These are phyloP conservation scores for cat (Felis catus) DNA, from an alignment of 2,113 vertebrate genomes.

Conservation along the genomic window F.catus_Fca126_mat1.0 CM031420.1:136081001-136081500, in stretches of 20 bases:
- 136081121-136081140: not conserved
- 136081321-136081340: not conserved
- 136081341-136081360: not conserved
- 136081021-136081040: not conserved
- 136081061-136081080: not conserved
- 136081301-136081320: not conserved
- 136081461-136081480: slow-evolving; percentile 10
- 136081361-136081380: slow-evolving; percentile 23
- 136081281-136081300: not conserved
- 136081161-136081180: not conserved
- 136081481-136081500: not conserved
- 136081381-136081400: not conserved
- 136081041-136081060: not conserved
- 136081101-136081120: not conserved
- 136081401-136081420: not conserved
- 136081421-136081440: not conserved
- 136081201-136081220: not conserved
- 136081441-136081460: not conserved
- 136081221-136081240: not conserved
- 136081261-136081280: not conserved
- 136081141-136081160: not conserved
- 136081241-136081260: not conserved
- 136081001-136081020: not conserved
- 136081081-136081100: not conserved
- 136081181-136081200: not conserved